These are phyloP conservation scores for Vidua chalybeata DNA, from an alignment of 2,113 vertebrate genomes.

Conservation along the genomic window DNA sequence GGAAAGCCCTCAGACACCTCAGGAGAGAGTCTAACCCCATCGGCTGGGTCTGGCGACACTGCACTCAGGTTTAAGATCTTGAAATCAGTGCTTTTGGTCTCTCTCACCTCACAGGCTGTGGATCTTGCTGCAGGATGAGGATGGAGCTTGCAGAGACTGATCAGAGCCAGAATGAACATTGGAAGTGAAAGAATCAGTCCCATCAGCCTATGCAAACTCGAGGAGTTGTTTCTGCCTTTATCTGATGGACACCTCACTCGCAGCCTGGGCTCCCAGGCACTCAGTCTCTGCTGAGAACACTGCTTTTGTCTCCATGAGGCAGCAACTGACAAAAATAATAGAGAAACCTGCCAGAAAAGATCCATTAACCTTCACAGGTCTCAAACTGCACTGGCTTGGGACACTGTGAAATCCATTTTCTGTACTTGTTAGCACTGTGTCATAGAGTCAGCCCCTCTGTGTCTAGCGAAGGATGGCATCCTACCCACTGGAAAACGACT, in stretches of 20 bases:
- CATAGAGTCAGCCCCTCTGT: neutral
- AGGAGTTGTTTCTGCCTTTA: neutral
- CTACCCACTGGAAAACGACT: rapidly evolving
- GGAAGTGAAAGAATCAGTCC: too few species aligned
- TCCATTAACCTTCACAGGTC: neutral
- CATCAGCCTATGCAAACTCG: rapidly evolving
- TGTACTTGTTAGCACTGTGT: rapidly evolving
- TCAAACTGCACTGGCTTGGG: neutral
- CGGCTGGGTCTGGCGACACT: neutral
- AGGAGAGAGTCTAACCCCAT: neutral
- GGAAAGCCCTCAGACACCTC: too few species aligned
- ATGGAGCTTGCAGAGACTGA: rapidly evolving
- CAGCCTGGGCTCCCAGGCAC: neutral
- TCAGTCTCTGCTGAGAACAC: neutral
- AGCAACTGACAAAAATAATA: rapidly evolving
- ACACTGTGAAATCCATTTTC: neutral
- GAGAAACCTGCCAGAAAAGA: neutral
- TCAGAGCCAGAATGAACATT: too few species aligned
- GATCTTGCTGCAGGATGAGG: rapidly evolving
- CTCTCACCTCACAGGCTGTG: rapidly evolving
- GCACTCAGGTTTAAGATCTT: rapidly evolving
- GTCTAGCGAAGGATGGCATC: neutral
- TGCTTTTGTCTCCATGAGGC: rapidly evolving
- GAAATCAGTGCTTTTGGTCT: rapidly evolving
- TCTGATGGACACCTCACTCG: rapidly evolving